These are phyloP conservation scores for Spheniscus mendiculus DNA, from an alignment of 2,113 vertebrate genomes.

Conservation along the genomic window DNA sequence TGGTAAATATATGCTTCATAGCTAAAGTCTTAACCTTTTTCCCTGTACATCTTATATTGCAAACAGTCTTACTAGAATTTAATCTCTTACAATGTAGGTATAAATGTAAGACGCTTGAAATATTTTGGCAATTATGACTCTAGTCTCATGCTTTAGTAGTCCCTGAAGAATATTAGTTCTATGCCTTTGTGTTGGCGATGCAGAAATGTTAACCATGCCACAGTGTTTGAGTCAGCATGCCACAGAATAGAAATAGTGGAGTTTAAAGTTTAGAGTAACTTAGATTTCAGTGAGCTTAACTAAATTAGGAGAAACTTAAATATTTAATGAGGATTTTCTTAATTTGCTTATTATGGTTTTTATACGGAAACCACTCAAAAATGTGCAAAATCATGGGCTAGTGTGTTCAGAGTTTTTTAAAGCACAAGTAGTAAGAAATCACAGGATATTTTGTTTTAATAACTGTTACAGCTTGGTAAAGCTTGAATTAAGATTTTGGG, in stretches of 20 bases:
- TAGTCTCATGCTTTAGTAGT: background rate
- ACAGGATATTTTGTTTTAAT: background rate
- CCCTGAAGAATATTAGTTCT: background rate
- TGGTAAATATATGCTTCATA: background rate
- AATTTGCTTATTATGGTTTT: background rate
- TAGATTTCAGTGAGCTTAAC: background rate
- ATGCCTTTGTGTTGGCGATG: background rate
- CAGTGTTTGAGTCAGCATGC: background rate
- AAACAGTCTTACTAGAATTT: background rate
- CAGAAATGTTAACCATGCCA: background rate
- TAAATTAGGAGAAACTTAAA: background rate
- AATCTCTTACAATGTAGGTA: background rate
- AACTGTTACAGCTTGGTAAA: background rate
- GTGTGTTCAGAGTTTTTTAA: background rate
- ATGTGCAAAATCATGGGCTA: background rate
- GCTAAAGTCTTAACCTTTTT: background rate
- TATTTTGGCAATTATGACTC: background rate
- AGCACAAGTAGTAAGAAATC: background rate
- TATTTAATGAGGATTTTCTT: background rate
- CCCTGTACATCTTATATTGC: background rate
- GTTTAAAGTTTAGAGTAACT: background rate
- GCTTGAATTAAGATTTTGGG: background rate
- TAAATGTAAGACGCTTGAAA: background rate
- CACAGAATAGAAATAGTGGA: background rate
- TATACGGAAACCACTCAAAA: background rate